phyloP scores from a whole-genome alignment of 2,797 vertebrate genomes.

The Notamacropus eugenii region DNA sequence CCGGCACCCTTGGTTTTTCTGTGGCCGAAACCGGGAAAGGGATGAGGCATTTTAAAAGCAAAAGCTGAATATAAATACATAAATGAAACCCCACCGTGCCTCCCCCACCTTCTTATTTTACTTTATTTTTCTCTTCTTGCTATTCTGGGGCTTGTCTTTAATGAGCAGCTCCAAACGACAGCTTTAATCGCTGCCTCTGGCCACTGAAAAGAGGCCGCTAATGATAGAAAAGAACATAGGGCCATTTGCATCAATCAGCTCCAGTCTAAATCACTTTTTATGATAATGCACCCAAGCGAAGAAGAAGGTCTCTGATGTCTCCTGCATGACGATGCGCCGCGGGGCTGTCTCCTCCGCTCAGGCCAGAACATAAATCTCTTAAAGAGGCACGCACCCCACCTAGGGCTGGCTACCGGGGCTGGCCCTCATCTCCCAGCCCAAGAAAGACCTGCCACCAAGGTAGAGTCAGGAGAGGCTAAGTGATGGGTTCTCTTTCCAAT shows the following conservation, averaged over 20 bases:
- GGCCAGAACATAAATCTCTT: conserved; percentile 88
- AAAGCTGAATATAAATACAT: conserved; percentile 20
- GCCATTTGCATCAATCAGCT: conserved; percentile 99
- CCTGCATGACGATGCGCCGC: conserved; percentile 93
- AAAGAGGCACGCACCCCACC: conserved; percentile 86
- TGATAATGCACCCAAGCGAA: conserved; percentile 98
- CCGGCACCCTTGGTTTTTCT: conserved; percentile 61
- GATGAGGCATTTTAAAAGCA: conserved; percentile 68
- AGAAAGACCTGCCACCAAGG: conserved; percentile 86
- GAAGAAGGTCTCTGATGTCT: conserved; percentile 94
- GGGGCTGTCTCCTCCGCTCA: conserved; percentile 87
- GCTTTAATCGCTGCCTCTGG: conserved; percentile 99
- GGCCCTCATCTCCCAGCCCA: conserved; percentile 86
- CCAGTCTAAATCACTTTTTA: conserved; percentile 99
- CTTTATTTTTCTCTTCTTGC: conserved; percentile 85
- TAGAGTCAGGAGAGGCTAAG: conserved; percentile 83
- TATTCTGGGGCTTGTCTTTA: conserved; percentile 92
- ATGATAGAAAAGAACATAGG: conserved; percentile 99
- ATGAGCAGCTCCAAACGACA: conserved; percentile 99
- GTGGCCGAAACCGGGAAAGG: conserved; percentile 73
- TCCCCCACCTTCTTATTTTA: conserved; percentile 82
- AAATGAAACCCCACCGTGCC: conserved; percentile 79
- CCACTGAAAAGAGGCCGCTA: conserved; percentile 96
- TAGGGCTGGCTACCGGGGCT: conserved; percentile 77
- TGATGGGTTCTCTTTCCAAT: conserved; percentile 79